These are phyloP conservation scores for Eilema depressum DNA, from an alignment of 2,888 invertebrate species.

Conservation along the genomic window DNA sequence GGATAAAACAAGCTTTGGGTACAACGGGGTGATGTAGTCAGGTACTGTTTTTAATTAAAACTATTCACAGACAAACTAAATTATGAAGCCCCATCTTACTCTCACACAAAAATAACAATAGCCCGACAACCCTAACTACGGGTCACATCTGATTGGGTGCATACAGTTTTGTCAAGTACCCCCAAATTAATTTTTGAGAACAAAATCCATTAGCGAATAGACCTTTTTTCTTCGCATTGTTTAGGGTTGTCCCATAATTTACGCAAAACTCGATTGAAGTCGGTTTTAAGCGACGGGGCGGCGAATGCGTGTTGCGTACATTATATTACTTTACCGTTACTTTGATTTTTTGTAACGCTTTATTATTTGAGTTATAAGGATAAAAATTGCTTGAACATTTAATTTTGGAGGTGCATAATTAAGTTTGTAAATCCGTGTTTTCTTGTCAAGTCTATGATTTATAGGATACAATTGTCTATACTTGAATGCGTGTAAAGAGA, in stretches of 20 bases:
- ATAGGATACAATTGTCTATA: conserved; percentile 82
- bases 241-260: conserved; percentile 84
- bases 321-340: conserved; percentile 16
- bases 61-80: neutral
- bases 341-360: conserved; percentile 19
- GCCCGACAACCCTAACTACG: conserved; percentile 54
- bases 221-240: conserved; percentile 80
- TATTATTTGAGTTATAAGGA: conserved; percentile 39
- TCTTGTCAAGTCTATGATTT: conserved; percentile 85
- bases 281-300: conserved; percentile 83
- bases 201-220: conserved; percentile 85
- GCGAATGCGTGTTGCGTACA: conserved; percentile 65
- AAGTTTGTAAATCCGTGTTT: conserved; percentile 69
- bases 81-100: conserved; percentile 16
- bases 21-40: neutral
- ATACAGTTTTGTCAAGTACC: conserved; percentile 83
- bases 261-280: conserved; percentile 82
- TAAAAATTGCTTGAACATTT: conserved; percentile 39
- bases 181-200: conserved; percentile 86
- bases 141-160: conserved; percentile 77
- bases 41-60: neutral
- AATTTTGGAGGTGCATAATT: conserved; percentile 25
- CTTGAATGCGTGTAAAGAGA: conserved; percentile 82
- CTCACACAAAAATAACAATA: conserved; percentile 54
- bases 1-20: neutral